Conservation (phyloP, 2,797 vertebrate genomes). For the Choloepus didactylus region DNA sequence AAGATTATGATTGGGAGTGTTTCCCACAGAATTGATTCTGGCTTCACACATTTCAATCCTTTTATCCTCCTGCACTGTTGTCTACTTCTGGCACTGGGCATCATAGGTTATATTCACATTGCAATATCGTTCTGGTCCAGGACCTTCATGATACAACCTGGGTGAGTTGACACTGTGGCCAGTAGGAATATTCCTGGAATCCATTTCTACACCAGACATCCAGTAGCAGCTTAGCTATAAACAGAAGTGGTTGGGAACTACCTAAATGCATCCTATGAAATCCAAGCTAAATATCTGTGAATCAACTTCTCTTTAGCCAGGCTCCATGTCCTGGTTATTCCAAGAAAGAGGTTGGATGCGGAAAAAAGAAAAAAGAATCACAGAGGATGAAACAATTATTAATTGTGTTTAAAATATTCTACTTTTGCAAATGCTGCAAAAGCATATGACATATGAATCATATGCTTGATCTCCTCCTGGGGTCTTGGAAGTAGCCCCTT, state of each 20-base stretch:
- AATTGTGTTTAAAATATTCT: neutral
- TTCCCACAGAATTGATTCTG: neutral
- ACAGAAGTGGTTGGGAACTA: neutral
- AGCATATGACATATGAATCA: neutral
- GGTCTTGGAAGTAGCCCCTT: neutral
- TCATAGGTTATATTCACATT: neutral
- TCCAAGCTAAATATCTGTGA: neutral
- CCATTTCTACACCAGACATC: neutral
- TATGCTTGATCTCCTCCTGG: neutral
- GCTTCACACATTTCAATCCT: neutral
- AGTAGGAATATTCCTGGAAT: constrained; percentile 15
- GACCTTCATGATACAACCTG: neutral
- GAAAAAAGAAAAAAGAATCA: neutral
- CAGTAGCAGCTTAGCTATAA: neutral
- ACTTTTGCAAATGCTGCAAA: neutral
- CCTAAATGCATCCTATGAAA: neutral
- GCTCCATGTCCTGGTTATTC: constrained; percentile 3
- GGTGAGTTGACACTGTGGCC: neutral
- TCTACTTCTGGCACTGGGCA: neutral
- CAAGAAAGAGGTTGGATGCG: neutral
- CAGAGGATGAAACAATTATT: constrained; percentile 7
- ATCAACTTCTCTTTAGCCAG: constrained; percentile 19
- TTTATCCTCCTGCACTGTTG: neutral
- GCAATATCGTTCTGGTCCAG: neutral
- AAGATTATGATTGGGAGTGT: neutral